Evolutionary conservation across 2,797 vertebrate genomes (phyloP), one percentile per base, ranked within the genome.

Genomic region (Gambelia wislizenii): DNA sequence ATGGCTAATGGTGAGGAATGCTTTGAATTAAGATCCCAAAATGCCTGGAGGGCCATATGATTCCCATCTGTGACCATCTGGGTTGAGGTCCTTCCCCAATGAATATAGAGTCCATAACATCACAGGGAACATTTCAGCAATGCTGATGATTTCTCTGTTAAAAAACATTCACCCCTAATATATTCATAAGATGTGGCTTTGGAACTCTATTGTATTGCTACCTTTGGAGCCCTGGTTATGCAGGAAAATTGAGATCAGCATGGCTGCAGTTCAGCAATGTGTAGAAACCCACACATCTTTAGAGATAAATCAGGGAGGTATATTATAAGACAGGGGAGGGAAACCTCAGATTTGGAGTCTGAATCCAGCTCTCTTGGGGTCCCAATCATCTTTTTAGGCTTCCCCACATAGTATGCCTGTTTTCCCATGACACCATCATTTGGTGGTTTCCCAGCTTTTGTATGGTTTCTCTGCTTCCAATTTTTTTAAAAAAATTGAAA

Each of bases 111-210:
- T 13, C 77, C 77, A 39, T 85, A 70, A 64, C 74, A 75, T 86
- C 56, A 72, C 18, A 86, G 69, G 36, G 69, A 52, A 75, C 56
- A 81, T 81, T 85, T 85, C 54, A 85, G n/a, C 54, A 22, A 76
- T 74, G 76, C 33, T 64, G 64, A 33, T 39, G n/a, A 42, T 74
- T 52, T 89, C 70, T 64, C 47, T 61, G 44, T 77, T 84, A 20
- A 47, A 61, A 33, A 69, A 61, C 20, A 33, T 4, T 20, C 76
- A 33, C 9, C 22, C 30, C 30, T 54, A 75, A 30, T 33, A 42
- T 33, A 89, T 52, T 61, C 27, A 8, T 67, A 33, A 67, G 18
- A n/a, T 74, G 30, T 85, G 76, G 52, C 54, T 47, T 79, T 47
- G 42, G 54, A 70, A 72, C 36, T 52, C 25, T n/a, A 27, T 84